Percentiles rank a stretch among this genome's conserved stretches.
phyloP scores from a whole-genome alignment of 53 echinoderm and acorn worm species.

The Apostichopus leukothele region DNA sequence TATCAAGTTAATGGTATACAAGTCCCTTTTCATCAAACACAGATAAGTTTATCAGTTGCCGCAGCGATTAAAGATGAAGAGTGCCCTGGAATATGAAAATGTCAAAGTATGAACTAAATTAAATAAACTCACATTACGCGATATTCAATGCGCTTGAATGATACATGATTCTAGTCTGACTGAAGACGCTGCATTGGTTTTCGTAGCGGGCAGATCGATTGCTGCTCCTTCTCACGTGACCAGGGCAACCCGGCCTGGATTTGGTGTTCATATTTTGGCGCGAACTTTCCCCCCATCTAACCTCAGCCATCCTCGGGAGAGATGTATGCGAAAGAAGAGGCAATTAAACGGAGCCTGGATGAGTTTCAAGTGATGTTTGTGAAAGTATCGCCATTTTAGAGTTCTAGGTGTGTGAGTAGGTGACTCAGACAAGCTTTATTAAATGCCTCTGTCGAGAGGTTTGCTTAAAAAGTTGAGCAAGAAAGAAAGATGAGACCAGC shows the following conservation, averaged over 20 bases:
- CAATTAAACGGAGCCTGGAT: conserved; percentile 7
- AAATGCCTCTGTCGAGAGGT: neutral
- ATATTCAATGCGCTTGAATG: too few relatives aligned
- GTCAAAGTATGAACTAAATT: neutral
- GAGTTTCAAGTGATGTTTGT: conserved; percentile 13
- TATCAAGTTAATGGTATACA: too few relatives aligned
- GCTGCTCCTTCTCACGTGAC: neutral
- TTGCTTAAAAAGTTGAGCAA: neutral
- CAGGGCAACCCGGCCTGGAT: neutral
- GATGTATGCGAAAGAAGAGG: conserved; percentile 13
- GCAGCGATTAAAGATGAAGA: too few relatives aligned
- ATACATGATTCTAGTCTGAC: neutral
- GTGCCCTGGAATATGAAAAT: neutral
- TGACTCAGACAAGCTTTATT: conserved; percentile 9
- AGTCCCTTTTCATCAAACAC: too few relatives aligned
- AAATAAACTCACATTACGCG: neutral
- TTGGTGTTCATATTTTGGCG: conserved; percentile 8
- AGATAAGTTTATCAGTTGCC: too few relatives aligned
- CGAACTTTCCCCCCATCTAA: neutral
- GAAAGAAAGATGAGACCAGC: neutral
- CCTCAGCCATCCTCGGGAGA: conserved; percentile 8
- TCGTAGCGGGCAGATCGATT: neutral
- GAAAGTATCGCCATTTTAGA: conserved; percentile 9
- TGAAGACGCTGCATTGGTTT: neutral
- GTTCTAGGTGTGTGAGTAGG: conserved; percentile 9